Evolutionary conservation across 1,140 invertebrate species (phyloP), one percentile per base, ranked within the genome.

Genomic region (Micrasema longulum): DNA sequence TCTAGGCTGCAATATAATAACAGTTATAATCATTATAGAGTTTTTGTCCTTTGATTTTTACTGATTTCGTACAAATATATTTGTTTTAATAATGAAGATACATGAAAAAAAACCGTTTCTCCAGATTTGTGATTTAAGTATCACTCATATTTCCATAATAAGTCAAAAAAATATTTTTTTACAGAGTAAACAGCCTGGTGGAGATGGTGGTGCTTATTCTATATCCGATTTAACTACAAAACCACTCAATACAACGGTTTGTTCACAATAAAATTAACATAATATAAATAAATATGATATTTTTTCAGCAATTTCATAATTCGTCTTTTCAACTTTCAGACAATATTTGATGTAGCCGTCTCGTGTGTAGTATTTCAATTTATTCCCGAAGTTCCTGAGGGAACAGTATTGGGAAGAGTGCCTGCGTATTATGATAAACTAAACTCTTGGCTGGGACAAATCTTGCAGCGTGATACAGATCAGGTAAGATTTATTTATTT

Each of bases 401-500:
- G 80, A 20, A 82, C 87, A 71, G 72, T 79, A 5, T 76, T 81
- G 14, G 84, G 87, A 73, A 85, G 87, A 72, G 89, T 92, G 12
- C 89, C 92, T 20, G 87, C 89, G 2, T 95, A 97, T 82, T 96
- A 92, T 80, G 92, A 97, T 82, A 95, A 95, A 78, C 86, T 97
- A 0, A 97, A 97, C 85, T 95, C 93, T 0, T 97, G 95, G 97
- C 83, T 98, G 1, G 94, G 95, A n/a, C 96, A 98, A 80, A 94
- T 96, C 38, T 81, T 97, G n/a, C 93, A 96, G 79, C 83, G 94
- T 60, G 94, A 96, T 73, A 86, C 89, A 35, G 90, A 92, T n/a
- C 88, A 89, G 79, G 87, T 83, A 78, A 12, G 22, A 2, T n/a
- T n/a, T n/a, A n/a, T n/a, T n/a, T n/a, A n/a, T n/a, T n/a, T n/a